Base-by-base conservation (phyloP, 2,888 invertebrate genomes). In the Sphaeridia pumilis region DNA sequence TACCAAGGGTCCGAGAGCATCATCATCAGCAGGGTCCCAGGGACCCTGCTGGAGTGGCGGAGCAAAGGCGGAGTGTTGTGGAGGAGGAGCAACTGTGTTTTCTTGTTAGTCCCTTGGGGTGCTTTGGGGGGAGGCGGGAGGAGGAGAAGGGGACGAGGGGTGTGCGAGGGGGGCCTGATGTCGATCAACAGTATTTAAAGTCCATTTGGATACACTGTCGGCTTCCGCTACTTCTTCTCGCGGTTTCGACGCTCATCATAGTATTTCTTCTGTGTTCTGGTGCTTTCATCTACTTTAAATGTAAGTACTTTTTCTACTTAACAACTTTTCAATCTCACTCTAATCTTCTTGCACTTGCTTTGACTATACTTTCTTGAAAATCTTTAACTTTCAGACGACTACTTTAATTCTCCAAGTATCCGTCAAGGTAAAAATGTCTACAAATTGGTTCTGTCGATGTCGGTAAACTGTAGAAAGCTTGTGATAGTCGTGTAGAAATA, bases 281-380 rank as follows among this genome's bases (percentile, higher is more conserved):
- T 41, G 59, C 57, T 55, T 58, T 62, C 47, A 56, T 62, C 49
- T 62, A 62, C 49, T 58, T 55, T 46, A 62, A 60, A 58, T 60
- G 62, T 62, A 59, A 60, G 62, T 47, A 31, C 31, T 31, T 31
- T 31, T 14, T 31, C 31, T 17, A 14, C 38, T 38, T 38, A 17
- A 38, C 38, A 5, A 5, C 17, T 12, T 38, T 38, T 38, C 12
- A 14, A 12, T 17, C 38, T 38, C 5, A 38, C 38, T 38, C 7
- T 38, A 38, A 5, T 31, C 14, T 14, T 10, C 10, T 14, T 31
- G 31, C 31, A 31, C 31, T 10, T 10, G 10, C 7, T 7, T 31
- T 31, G 14, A 31, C 14, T 31, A 10, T 31, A 10, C 31, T 31
- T 14, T 14, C 31, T 14, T 31, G 14, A 31, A 31, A 31, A 14